Evolutionary conservation across 1,140 invertebrate species (phyloP).

Genomic region (Ceratosolen fusciceps): DNA sequence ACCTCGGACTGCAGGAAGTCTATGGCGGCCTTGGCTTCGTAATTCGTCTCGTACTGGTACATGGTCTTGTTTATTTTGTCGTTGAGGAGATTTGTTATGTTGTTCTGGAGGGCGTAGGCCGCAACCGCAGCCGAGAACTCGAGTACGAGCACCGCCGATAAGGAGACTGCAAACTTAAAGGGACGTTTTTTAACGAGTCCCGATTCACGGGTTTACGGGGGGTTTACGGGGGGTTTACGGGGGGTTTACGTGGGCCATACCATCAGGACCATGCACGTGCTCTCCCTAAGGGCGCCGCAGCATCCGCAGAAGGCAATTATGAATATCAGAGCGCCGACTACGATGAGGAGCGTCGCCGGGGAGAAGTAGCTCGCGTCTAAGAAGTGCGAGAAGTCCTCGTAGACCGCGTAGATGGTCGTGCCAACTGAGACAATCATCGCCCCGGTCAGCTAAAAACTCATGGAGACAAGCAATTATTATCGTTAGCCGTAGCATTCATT

Average conservation of each 20-base stretch:
- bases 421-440: conserved; percentile 83
- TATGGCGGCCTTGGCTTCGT: conserved; percentile 71
- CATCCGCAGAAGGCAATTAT: conserved; percentile 86
- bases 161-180: conserved; percentile 84
- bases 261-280: conserved; percentile 84
- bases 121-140: conserved; percentile 87
- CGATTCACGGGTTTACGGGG: background rate
- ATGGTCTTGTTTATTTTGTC: conserved; percentile 75
- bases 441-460: conserved; percentile 79
- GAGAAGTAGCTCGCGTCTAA: conserved; percentile 79
- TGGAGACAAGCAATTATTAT: no score
- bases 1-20: conserved; percentile 80
- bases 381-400: conserved; percentile 81
- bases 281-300: conserved; percentile 86
- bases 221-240: conserved; percentile 66
- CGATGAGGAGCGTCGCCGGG: conserved; percentile 81
- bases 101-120: conserved; percentile 80
- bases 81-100: conserved; percentile 74
- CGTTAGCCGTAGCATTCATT: no score
- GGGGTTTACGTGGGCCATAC: conserved; percentile 76
- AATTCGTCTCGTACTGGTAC: conserved; percentile 71
- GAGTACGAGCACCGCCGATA: conserved; percentile 83
- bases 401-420: conserved; percentile 82
- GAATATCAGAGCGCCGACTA: conserved; percentile 83
- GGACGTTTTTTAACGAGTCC: background rate